Base-by-base conservation (phyloP, 2,797 vertebrate genomes). In the Enteromius fasciolatus region DNA sequence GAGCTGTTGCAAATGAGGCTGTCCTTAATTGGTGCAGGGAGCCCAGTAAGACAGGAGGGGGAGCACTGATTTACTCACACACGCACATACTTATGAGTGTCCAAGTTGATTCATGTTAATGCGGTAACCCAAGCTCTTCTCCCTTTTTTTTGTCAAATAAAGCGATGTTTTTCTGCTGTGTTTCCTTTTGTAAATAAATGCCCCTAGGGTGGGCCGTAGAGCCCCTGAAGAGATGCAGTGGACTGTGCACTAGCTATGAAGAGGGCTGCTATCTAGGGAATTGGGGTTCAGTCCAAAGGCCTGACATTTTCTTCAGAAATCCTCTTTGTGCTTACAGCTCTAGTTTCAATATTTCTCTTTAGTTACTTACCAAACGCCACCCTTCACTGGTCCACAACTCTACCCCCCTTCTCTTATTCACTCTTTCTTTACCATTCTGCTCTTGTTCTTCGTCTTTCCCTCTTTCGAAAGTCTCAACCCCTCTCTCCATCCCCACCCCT, bases 101-200 rank as follows among this genome's bases (percentile, higher is more conserved):
- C 90, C 91, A 88, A 91, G 90, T 89, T 92, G 91, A 91, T 89
- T 94, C 92, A 98, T 98, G 97, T 96, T 97, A 98, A 98, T 98
- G 92, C 90, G 92, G 97, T 96, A 97, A 98, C 92, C 87, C 89
- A 94, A 98, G 90, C 95, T 93, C 87, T 84, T 87, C 86, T 80
- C 73, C 89, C 85, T 89, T 88, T 92, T 94, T 91, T 92, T 91
- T 92, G 96, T 94, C 95, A 93, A 90, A 91, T 89, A 92, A 91
- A 92, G 91, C 91, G 87, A 1, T 88, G 94, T 91, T 92, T 92
- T 89, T 86, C 87, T 88, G 88, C 89, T 82, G 89, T 93, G 87
- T 91, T 92, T 93, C 92, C 85, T 72, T 93, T 94, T 89, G 91
- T 95, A 92, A 87, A 90, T 91, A 90, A 90, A 92, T 93, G 90